Evolutionary conservation across 2,113 vertebrate genomes (phyloP), one percentile per base, ranked within the genome.

Genomic region (Pedetes capensis): DNA sequence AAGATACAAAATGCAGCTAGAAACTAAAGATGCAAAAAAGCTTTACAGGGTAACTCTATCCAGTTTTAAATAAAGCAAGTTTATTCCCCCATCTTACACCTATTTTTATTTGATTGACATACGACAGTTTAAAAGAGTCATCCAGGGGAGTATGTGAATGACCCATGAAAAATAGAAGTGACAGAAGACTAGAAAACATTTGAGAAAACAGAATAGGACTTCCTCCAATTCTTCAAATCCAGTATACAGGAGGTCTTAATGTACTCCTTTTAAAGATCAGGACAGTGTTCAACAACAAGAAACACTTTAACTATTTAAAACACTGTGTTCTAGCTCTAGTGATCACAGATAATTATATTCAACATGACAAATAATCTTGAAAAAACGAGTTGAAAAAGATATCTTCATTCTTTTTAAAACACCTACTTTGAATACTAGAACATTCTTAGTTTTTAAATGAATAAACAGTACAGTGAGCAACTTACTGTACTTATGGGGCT

Each of bases 101-200:
- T 79, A 90, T 84, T 97, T 97, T 91, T 68, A 84, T 96, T 97
- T 98, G 97, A 98, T 55, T 98, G 98, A 96, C 97, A 98, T 27
- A 63, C 32, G 93, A 96, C 89, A 97, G 82, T 96, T 97, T 95
- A 94, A 98, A 97, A 93, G 76, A 98, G 91, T 97, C 95, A 98
- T 87, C 84, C 79, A 96, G 87, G 83, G 72, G 55, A 97, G 93
- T 96, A 75, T 96, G 96, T 97, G 95, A 98, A 97, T 96, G 98
- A 98, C 96, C 97, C 95, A 85, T 94, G 83, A 97, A 96, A 98
- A 97, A 97, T 81, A 97, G 95, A 96, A 88, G 92, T 98, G 96
- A 98, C 63, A 85, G 84, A 68, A 89, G 69, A 92, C 74, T 96
- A 96, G 97, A 95, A 98, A 98, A 97, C 91, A 92, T 49, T 83